Conservation (phyloP, 2,113 vertebrate genomes). For the Corythaixoides concolor region DNA sequence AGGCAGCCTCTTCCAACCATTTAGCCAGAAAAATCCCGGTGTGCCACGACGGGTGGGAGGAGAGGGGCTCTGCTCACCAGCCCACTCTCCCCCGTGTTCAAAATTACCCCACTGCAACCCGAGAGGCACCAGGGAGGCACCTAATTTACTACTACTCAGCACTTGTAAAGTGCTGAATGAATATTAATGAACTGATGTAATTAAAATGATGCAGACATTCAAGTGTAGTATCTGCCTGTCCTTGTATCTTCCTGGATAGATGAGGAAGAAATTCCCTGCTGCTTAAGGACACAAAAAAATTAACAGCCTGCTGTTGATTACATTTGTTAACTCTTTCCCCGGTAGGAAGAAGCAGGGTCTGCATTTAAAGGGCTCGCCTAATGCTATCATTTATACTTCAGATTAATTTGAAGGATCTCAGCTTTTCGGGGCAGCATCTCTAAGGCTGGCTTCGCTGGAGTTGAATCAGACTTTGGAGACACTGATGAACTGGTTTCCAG, state of each 20-base stretch:
- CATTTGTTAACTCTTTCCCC: slow-evolving; percentile 42
- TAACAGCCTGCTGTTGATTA: slow-evolving; percentile 57
- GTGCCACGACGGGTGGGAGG: accelerated
- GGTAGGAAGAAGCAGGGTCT: not conserved
- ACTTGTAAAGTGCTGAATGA: slow-evolving; percentile 32
- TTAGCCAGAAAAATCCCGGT: accelerated
- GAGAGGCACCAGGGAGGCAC: slow-evolving; percentile 34
- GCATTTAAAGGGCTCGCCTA: not conserved
- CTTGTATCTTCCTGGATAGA: slow-evolving; percentile 58
- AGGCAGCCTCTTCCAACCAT: not conserved
- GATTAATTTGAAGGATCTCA: not conserved
- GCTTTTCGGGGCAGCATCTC: not conserved
- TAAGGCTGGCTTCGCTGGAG: not conserved
- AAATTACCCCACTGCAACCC: not conserved
- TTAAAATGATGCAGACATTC: slow-evolving; percentile 66
- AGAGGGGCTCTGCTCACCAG: not conserved
- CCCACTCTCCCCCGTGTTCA: not conserved
- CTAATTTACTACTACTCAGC: slow-evolving; percentile 49
- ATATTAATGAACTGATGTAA: slow-evolving; percentile 66
- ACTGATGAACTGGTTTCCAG: not conserved
- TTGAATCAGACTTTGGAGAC: not conserved
- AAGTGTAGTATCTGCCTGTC: slow-evolving; percentile 56
- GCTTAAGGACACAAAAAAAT: slow-evolving; percentile 58
- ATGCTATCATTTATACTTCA: not conserved
- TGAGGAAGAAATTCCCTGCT: slow-evolving; percentile 65